Percentiles rank a stretch among this genome's conserved stretches.
Evolutionary conservation across 2,113 vertebrate species (phyloP).

Genomic region (Australoheros scitulus): DNA sequence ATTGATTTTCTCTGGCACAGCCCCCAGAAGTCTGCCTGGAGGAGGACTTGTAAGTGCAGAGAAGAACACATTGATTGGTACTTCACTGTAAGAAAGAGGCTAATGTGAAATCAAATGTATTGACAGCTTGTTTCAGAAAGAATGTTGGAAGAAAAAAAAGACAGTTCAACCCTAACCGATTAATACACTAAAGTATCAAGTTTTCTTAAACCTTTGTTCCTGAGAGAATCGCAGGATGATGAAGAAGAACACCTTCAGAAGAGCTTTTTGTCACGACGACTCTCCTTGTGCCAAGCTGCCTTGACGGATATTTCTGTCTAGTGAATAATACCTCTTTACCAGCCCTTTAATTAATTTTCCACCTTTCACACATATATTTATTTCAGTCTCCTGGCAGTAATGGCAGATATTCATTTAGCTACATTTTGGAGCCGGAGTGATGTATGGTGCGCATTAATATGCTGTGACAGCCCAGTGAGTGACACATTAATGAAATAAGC

Average conservation of each 20-base stretch:
- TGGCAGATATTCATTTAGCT: conserved; percentile 66
- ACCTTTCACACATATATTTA: conserved; percentile 54
- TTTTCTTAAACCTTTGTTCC: conserved; percentile 26
- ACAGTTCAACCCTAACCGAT: conserved; percentile 40
- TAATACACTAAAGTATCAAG: conserved; percentile 35
- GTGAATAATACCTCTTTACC: conserved; percentile 78
- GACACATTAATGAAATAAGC: conserved; percentile 59
- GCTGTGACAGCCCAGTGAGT: conserved; percentile 33
- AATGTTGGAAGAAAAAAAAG: background rate
- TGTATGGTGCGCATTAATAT: conserved; percentile 71
- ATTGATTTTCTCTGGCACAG: conserved; percentile 69
- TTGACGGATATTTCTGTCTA: conserved; percentile 80
- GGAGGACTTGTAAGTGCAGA: conserved; percentile 44
- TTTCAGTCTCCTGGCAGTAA: conserved; percentile 60
- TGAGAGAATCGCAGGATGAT: conserved; percentile 24
- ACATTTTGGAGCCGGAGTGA: conserved; percentile 63
- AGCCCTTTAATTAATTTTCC: conserved; percentile 51
- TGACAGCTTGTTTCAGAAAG: conserved; percentile 57
- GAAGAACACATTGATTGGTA: conserved; percentile 66
- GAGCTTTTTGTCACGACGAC: conserved; percentile 41
- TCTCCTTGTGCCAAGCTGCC: conserved; percentile 69
- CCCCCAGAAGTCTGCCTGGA: conserved; percentile 48
- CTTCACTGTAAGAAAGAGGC: conserved; percentile 58
- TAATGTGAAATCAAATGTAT: conserved; percentile 72
- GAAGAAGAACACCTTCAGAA: conserved; percentile 39